A percentile compares a stretch with the other conserved stretches of the same genome.
These are phyloP conservation scores for Syngnathoides biaculeatus DNA, from an alignment of 2,113 vertebrate genomes.

Conservation along the genomic window DNA sequence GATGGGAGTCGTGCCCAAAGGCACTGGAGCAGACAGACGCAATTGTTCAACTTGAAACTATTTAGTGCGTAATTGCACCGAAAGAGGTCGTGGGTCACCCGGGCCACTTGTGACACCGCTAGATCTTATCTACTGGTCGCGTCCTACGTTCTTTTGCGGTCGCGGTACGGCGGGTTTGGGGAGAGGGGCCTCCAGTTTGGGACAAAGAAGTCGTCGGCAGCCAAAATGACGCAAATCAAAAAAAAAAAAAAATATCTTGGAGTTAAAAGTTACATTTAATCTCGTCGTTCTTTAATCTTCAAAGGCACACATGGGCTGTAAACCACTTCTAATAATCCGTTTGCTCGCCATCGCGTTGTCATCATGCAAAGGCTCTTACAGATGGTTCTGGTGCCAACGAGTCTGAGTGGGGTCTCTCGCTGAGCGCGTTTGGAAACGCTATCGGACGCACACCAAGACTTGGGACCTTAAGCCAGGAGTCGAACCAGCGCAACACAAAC, in stretches of 20 bases:
- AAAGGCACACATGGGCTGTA: not conserved
- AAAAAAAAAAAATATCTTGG: not conserved
- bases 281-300: not conserved
- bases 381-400: constrained; percentile 45
- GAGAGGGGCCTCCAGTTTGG: not conserved
- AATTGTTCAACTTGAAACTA: constrained; percentile 8
- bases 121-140: not conserved
- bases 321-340: not conserved
- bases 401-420: constrained; percentile 43
- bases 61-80: not conserved
- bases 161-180: not conserved
- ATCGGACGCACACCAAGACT: constrained; percentile 36
- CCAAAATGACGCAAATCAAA: not conserved
- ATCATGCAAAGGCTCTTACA: constrained; percentile 6
- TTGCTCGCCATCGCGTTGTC: constrained; percentile 3
- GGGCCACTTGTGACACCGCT: not conserved
- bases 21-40: constrained; percentile 3
- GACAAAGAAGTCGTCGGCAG: not conserved
- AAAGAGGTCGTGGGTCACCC: constrained; percentile 2
- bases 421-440: constrained; percentile 38
- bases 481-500: constrained; percentile 23
- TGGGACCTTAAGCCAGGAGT: constrained; percentile 14
- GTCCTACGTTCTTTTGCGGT: not conserved
- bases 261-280: not conserved
- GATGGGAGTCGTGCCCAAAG: constrained; percentile 6